These are phyloP conservation scores for Phoxinus dragarum DNA, from an alignment of 2,797 vertebrate species.

Conservation along the genomic window DNA sequence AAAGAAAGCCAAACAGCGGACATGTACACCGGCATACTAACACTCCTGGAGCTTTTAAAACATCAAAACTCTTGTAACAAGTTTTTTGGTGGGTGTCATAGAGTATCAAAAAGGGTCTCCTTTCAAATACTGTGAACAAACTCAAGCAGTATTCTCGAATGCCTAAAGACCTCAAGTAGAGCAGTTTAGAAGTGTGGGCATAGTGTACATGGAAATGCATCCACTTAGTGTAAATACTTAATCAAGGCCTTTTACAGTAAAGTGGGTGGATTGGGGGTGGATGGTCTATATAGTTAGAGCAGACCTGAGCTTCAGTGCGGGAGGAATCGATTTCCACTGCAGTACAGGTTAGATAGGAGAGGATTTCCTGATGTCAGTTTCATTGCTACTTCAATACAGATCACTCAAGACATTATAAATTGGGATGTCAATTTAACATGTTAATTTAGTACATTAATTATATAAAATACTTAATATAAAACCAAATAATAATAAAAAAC, in stretches of 20 bases:
- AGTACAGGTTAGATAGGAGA: constrained; percentile 11
- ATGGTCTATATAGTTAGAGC: constrained; percentile 45
- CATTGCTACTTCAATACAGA: not conserved
- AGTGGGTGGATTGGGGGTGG: constrained; percentile 10
- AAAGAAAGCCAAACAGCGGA: not conserved
- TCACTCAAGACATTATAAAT: not conserved
- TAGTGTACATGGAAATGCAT: constrained; percentile 44
- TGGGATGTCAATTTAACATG: not conserved
- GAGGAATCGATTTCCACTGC: constrained; percentile 42
- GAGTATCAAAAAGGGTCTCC: not conserved
- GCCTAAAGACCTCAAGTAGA: not conserved
- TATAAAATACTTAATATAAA: not conserved
- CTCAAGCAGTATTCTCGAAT: not conserved
- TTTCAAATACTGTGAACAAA: constrained; percentile 15
- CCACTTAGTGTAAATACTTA: constrained; percentile 60
- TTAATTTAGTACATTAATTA: not conserved
- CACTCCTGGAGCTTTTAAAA: not conserved
- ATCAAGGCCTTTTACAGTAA: constrained; percentile 50
- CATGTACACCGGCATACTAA: not conserved
- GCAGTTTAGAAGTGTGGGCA: constrained; percentile 34
- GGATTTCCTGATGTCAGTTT: not conserved
- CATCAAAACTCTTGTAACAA: not conserved
- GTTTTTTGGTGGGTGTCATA: not conserved
- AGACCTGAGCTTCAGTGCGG: constrained; percentile 20
- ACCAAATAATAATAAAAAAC: not conserved